A percentile compares a stretch with the other conserved stretches of the same genome.
Evolutionary conservation across 2,888 invertebrate species (phyloP).

Genomic region (Phasia obesa): DNA sequence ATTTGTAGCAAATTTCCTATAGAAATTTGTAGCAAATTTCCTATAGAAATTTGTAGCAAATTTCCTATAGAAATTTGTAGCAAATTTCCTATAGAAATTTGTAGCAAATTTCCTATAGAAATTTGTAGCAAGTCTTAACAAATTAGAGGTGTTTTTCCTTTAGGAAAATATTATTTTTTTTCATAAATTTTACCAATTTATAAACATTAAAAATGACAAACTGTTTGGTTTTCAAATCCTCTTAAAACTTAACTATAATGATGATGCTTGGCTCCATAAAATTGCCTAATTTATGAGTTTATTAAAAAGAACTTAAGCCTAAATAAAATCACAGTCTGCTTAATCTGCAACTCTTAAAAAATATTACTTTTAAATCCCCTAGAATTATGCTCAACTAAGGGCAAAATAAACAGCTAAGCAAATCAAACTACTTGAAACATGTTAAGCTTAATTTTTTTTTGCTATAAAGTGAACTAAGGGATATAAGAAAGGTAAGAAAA

Average conservation of each 20-base stretch:
- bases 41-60: background rate
- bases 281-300: constrained; percentile 59
- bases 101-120: background rate
- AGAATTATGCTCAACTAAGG: constrained; percentile 51
- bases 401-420: background rate
- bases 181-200: constrained; percentile 47
- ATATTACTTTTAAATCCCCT: constrained; percentile 64
- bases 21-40: background rate
- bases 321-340: constrained; percentile 34
- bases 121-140: background rate
- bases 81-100: background rate
- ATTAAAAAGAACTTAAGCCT: constrained; percentile 52
- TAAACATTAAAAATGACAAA: constrained; percentile 6
- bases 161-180: background rate
- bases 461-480: constrained; percentile 6
- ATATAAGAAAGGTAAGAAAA: background rate
- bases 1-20: background rate
- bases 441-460: constrained; percentile 61
- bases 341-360: constrained; percentile 51
- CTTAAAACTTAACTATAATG: constrained; percentile 8
- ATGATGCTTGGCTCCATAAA: constrained; percentile 43
- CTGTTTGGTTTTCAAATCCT: background rate
- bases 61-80: background rate
- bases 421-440: constrained; percentile 42
- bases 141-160: too few relatives aligned